Conservation (phyloP, 2,797 vertebrate species). For the Tapera naevia region DNA sequence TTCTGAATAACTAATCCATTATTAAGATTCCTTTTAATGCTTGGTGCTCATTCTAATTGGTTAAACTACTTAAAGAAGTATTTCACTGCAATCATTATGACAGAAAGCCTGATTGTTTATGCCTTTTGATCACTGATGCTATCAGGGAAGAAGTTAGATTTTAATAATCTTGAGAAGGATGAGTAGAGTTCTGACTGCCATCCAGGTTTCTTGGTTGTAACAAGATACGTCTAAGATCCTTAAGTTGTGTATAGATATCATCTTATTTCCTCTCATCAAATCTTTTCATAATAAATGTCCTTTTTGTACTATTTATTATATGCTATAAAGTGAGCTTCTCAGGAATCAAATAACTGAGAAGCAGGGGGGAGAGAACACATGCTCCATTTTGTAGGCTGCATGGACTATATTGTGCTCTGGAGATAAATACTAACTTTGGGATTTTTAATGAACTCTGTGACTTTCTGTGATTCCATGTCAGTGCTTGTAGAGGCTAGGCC, state of each 20-base stretch:
- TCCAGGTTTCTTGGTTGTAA: constrained; percentile 42
- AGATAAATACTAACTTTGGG: not conserved
- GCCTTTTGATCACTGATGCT: constrained; percentile 66
- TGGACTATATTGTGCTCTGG: not conserved
- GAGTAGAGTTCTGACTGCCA: constrained; percentile 45
- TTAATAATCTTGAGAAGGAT: constrained; percentile 61
- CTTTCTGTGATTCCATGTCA: not conserved
- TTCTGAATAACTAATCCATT: constrained; percentile 17
- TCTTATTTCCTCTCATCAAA: constrained; percentile 65
- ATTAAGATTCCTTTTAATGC: constrained; percentile 41
- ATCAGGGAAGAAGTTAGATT: constrained; percentile 40
- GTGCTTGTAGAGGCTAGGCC: not conserved
- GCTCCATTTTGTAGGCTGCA: not conserved
- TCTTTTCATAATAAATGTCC: constrained; percentile 53
- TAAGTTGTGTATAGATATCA: constrained; percentile 41
- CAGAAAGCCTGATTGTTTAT: constrained; percentile 68
- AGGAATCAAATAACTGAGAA: constrained; percentile 21
- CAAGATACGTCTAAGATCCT: constrained; percentile 34
- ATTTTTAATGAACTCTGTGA: constrained; percentile 6
- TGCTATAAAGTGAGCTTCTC: not conserved
- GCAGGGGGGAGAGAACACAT: not conserved
- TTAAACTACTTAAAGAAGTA: constrained; percentile 43
- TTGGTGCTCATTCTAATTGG: constrained; percentile 47
- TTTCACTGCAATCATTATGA: constrained; percentile 54
- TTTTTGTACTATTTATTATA: constrained; percentile 54